These are phyloP conservation scores for Casuarius casuarius DNA, from an alignment of 2,113 vertebrate species.

Conservation along the genomic window DNA sequence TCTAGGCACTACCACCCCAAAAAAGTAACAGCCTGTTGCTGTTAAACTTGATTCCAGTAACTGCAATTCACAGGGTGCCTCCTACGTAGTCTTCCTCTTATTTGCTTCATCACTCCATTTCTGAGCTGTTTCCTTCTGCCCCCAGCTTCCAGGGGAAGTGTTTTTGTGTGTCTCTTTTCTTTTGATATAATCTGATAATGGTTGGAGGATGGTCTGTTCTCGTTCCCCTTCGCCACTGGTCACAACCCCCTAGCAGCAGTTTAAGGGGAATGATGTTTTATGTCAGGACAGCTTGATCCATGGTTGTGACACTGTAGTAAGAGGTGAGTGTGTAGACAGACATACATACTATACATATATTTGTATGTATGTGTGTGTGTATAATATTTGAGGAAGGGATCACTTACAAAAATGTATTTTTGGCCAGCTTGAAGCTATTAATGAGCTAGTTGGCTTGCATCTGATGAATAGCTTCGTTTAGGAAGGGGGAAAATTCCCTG, in stretches of 20 bases:
- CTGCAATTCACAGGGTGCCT: not conserved
- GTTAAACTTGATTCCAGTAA: slow-evolving; percentile 32
- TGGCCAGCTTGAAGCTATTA: not conserved
- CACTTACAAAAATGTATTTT: not conserved
- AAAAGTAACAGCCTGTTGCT: not conserved
- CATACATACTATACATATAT: not conserved
- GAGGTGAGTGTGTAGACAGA: not conserved
- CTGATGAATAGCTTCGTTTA: not conserved
- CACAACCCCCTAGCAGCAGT: not conserved
- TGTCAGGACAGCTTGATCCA: not conserved
- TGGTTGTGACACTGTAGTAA: not conserved
- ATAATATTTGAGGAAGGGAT: not conserved
- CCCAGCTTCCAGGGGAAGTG: slow-evolving; percentile 34
- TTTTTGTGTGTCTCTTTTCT: not conserved
- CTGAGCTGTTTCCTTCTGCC: slow-evolving; percentile 29
- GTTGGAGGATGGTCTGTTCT: not conserved
- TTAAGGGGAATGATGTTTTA: not conserved
- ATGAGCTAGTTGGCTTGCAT: not conserved
- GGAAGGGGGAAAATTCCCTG: not conserved
- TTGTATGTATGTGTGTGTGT: not conserved
- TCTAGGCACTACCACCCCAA: not conserved
- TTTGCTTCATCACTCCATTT: not conserved
- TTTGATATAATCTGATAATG: not conserved
- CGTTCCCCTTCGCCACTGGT: not conserved
- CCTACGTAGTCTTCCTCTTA: slow-evolving; percentile 13